Evolutionary conservation across 2,888 invertebrate species (phyloP).

Genomic region (Diogma glabrata): DNA sequence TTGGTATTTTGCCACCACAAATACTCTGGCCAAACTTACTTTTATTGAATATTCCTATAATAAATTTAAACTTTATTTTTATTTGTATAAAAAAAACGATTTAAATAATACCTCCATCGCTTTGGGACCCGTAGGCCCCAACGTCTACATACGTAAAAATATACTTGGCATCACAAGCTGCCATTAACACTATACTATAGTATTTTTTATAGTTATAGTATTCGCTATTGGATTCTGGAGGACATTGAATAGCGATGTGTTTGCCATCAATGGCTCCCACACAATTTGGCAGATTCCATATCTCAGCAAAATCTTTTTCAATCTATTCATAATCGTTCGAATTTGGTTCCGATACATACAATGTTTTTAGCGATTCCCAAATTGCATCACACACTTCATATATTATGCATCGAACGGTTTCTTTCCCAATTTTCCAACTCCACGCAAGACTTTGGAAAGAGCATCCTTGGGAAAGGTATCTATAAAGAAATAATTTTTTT

Average conservation of each 20-base stretch:
- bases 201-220: neutral
- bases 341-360: slow-evolving; percentile 11
- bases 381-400: slow-evolving; percentile 14
- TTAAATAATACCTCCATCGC: too few species aligned
- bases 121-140: too few species aligned
- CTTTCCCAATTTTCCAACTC: slow-evolving; percentile 12
- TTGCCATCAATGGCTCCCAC: slow-evolving; percentile 25
- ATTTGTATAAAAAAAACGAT: too few species aligned
- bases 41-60: neutral
- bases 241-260: slow-evolving; percentile 23
- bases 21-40: neutral
- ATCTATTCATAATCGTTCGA: slow-evolving; percentile 8
- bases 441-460: slow-evolving; percentile 5
- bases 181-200: neutral
- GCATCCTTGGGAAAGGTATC: slow-evolving; percentile 2
- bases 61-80: neutral
- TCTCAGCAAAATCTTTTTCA: slow-evolving; percentile 10
- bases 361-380: too few species aligned
- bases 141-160: too few species aligned
- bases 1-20: neutral
- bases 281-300: slow-evolving; percentile 21
- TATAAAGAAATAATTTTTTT: too few species aligned
- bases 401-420: slow-evolving; percentile 15
- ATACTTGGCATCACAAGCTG: too few species aligned
- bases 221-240: too few species aligned